These are phyloP conservation scores for Allygus modestus DNA, from an alignment of 2,888 invertebrate species.

Conservation along the genomic window DNA sequence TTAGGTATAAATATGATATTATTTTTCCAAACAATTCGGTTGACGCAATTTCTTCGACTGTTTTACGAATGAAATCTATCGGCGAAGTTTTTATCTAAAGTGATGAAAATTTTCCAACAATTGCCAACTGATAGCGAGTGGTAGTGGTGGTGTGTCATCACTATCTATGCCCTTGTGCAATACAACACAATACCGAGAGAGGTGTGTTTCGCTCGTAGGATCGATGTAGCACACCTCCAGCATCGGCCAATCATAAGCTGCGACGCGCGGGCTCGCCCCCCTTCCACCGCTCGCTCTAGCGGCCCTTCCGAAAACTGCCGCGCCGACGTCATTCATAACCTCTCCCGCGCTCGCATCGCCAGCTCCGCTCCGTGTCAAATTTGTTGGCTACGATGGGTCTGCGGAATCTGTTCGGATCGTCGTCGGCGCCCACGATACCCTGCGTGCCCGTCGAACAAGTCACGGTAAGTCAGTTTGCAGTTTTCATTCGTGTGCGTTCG, in stretches of 20 bases:
- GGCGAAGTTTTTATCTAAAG: background rate
- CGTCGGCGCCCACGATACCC: conserved; percentile 45
- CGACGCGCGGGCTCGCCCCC: conserved; percentile 62
- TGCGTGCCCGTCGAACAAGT: conserved; percentile 53
- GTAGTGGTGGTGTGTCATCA: conserved; percentile 1
- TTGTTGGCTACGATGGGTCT: conserved; percentile 62
- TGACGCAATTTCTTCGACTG: background rate
- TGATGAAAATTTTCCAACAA: background rate
- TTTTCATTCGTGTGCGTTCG: background rate
- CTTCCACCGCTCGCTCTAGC: conserved; percentile 47
- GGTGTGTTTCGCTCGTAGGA: conserved; percentile 33
- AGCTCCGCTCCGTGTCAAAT: conserved; percentile 31
- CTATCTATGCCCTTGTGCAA: conserved; percentile 32
- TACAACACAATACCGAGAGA: background rate
- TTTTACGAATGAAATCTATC: background rate
- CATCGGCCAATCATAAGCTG: conserved; percentile 53
- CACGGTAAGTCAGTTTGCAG: conserved; percentile 47
- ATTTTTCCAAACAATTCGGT: background rate
- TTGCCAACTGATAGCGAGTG: conserved; percentile 5
- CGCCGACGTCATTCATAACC: conserved; percentile 53
- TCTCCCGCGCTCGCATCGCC: conserved; percentile 35
- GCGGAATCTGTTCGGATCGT: conserved; percentile 56
- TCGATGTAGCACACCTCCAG: conserved; percentile 63
- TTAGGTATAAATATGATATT: too few species aligned
- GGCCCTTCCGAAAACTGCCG: conserved; percentile 8